phyloP scores from a whole-genome alignment of 30 jellyfish, hydroid and myxozoan species.

The Sanderia malayensis region DNA sequence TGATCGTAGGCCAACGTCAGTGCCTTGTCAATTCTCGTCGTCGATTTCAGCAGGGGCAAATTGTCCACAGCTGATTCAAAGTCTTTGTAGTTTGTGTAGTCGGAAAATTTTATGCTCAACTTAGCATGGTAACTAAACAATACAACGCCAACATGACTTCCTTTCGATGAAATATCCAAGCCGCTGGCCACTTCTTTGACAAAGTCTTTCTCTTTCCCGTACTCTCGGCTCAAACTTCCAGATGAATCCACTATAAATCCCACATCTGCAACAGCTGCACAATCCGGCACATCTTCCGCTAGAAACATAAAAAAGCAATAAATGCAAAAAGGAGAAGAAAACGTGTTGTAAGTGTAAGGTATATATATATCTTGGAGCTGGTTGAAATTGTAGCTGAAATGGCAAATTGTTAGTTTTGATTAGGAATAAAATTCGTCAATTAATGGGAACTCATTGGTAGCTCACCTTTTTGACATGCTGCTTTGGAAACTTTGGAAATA shows the following conservation, averaged over 20 bases:
- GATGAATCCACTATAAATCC: constrained; percentile 64
- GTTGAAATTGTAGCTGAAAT: too few species aligned
- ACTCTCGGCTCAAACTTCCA: constrained; percentile 49
- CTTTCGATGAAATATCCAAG: constrained; percentile 30
- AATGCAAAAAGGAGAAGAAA: too few species aligned
- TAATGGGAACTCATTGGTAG: too few species aligned
- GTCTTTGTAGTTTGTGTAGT: constrained; percentile 3
- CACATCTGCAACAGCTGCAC: constrained; percentile 49
- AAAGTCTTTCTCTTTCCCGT: constrained; percentile 56
- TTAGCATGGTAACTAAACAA: constrained; percentile 41
- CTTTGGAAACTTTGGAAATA: constrained; percentile 17
- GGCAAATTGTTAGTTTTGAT: too few species aligned
- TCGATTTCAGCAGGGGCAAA: constrained; percentile 50
- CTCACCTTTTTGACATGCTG: constrained; percentile 59
- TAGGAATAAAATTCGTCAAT: too few species aligned
- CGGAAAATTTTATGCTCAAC: constrained; percentile 51
- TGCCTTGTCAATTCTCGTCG: constrained; percentile 62
- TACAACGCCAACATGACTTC: constrained; percentile 57
- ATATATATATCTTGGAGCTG: too few species aligned
- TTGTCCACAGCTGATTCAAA: constrained; percentile 46
- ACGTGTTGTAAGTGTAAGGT: too few species aligned
- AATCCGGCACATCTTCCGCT: constrained; percentile 19
- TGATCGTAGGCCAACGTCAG: constrained; percentile 36
- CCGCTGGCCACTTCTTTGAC: constrained; percentile 26
- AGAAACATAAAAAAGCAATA: background rate